A percentile compares a stretch with the other conserved stretches of the same genome.
phyloP scores from a whole-genome alignment of 2,113 vertebrate genomes.

The Strix aluco region DNA sequence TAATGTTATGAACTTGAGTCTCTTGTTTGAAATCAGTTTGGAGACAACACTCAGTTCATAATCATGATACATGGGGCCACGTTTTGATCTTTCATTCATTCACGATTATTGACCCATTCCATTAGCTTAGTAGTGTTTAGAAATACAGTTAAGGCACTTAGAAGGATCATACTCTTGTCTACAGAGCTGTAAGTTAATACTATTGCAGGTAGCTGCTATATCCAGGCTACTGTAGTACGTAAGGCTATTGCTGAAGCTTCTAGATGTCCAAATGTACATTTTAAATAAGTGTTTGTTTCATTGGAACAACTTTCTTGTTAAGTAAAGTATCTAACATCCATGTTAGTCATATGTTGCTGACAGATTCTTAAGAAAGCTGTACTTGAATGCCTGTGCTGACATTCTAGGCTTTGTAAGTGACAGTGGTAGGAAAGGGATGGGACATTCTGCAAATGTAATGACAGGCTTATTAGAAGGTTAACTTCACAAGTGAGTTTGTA shows the following conservation, averaged over 20 bases:
- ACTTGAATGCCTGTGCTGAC: neutral
- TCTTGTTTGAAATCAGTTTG: neutral
- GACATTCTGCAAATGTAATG: neutral
- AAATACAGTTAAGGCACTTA: neutral
- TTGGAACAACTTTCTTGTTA: neutral
- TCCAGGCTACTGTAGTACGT: neutral
- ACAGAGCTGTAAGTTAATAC: neutral
- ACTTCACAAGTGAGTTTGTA: neutral
- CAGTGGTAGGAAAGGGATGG: neutral
- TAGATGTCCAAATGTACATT: neutral
- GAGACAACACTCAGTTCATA: neutral
- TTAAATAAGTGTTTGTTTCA: neutral
- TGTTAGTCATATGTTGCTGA: neutral
- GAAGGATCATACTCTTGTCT: neutral
- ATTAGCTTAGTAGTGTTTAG: neutral
- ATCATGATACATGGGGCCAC: neutral
- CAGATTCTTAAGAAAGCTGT: neutral
- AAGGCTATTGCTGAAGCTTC: neutral
- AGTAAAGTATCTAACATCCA: neutral
- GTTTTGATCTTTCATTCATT: neutral
- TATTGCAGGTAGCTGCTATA: neutral
- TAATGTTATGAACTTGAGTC: neutral
- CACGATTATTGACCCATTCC: neutral
- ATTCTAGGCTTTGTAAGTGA: neutral
- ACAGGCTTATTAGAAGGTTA: neutral